Evolutionary conservation across 2,113 vertebrate genomes (phyloP), one percentile per base, ranked within the genome.

Genomic region (Xiphophorus couchianus): DNA sequence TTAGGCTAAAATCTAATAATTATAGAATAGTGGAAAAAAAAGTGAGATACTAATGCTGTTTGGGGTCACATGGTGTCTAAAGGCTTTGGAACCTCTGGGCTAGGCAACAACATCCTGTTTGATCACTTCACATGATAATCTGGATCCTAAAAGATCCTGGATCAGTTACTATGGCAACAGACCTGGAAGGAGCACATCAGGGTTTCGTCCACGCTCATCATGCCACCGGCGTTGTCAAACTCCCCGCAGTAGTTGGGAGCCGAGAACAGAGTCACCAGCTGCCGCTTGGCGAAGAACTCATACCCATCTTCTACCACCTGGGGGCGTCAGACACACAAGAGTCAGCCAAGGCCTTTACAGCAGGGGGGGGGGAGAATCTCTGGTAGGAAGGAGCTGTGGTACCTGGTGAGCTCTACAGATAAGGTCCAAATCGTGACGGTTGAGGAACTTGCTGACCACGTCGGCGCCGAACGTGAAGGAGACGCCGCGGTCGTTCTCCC

Each of bases 131-230:
- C n/a, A n/a, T n/a, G n/a, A n/a, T n/a, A n/a, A n/a, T n/a, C n/a
- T n/a, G n/a, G n/a, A n/a, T n/a, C n/a, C n/a, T n/a, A n/a, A n/a
- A n/a, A n/a, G n/a, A n/a, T n/a, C n/a, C n/a, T n/a, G n/a, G n/a
- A n/a, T n/a, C n/a, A n/a, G n/a, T n/a, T n/a, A n/a, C n/a, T n/a
- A n/a, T n/a, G n/a, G n/a, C n/a, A n/a, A 37, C 35, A 5, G 31
- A 98, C 97, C 97, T 98, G 97, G 93, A 98, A 98, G 72, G 97
- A 98, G 91, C 97, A 98, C 97, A 98, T 98, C 93, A 98, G 93
- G 71, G 97, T 98, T 92, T 98, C 97, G 78, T 98, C 97, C 90
- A 98, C 97, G 66, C 97, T 98, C 97, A 98, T 98, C 97, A 98
- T 98, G 82, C 96, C 97, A 17, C 97, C 97, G 48, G 97, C 97